Conservation (phyloP, 2,797 vertebrate genomes). For the Sebastes nivosus region DNA sequence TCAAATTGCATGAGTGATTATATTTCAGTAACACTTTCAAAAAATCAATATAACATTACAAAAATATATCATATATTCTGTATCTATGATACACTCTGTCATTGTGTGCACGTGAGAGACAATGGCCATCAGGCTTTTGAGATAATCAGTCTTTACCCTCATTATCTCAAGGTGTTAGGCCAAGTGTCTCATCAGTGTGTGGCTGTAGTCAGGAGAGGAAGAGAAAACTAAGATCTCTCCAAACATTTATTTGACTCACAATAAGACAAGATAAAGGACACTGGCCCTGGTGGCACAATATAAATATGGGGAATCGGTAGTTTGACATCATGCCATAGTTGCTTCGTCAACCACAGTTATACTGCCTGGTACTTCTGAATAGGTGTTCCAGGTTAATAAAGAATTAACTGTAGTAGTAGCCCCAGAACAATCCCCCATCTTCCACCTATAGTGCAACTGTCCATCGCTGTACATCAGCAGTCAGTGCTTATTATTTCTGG, state of each 20-base stretch:
- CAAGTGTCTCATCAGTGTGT: constrained; percentile 21
- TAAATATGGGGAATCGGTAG: not conserved
- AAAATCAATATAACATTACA: not conserved
- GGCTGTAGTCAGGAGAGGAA: not conserved
- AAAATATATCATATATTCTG: not conserved
- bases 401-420: not conserved
- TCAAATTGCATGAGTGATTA: not conserved
- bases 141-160: constrained; percentile 77
- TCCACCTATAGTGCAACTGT: not conserved
- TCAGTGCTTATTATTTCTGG: not conserved
- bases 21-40: not conserved
- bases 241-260: not conserved
- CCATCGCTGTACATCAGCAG: not conserved
- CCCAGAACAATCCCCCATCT: not conserved
- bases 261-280: not conserved
- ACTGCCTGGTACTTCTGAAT: not conserved
- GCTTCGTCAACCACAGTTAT: not conserved
- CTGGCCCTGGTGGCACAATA: not conserved
- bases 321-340: not conserved
- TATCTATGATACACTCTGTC: not conserved
- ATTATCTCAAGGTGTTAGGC: constrained; percentile 50
- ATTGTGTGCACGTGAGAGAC: constrained; percentile 17
- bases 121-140: constrained; percentile 24
- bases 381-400: not conserved
- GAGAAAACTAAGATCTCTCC: not conserved